Evolutionary conservation across 2,113 vertebrate species (phyloP).

Genomic region (Megaleporinus macrocephalus): DNA sequence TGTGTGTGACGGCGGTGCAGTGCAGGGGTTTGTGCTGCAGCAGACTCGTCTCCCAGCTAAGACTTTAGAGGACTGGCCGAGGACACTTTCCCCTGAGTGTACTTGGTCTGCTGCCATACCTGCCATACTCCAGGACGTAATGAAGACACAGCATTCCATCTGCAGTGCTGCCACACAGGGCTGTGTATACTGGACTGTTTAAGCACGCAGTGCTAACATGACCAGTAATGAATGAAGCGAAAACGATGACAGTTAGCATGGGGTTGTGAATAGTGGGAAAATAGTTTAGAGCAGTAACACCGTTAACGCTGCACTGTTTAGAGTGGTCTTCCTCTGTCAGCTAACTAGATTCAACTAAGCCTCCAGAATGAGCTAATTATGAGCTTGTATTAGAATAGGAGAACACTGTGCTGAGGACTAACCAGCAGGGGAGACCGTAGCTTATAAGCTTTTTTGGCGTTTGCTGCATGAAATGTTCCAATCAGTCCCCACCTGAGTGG

Average conservation of each 20-base stretch:
- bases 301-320: not conserved
- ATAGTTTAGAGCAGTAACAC: not conserved
- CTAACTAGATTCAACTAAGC: too few relatives aligned
- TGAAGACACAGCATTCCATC: not conserved
- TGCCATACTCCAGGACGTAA: slow-evolving; percentile 15
- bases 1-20: not conserved
- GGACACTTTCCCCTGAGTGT: not conserved
- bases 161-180: not conserved
- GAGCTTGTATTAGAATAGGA: too few relatives aligned
- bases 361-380: too few relatives aligned
- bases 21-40: slow-evolving; percentile 13
- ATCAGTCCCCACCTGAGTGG: too few relatives aligned
- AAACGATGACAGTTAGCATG: not conserved
- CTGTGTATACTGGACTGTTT: not conserved
- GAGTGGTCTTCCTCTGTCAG: too few relatives aligned
- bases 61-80: slow-evolving; percentile 33
- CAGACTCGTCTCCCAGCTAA: not conserved
- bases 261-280: not conserved
- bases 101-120: slow-evolving; percentile 30
- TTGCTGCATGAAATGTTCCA: too few relatives aligned
- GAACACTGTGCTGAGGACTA: too few relatives aligned
- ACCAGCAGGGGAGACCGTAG: too few relatives aligned
- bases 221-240: not conserved
- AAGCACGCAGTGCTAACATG: not conserved
- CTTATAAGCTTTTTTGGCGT: too few relatives aligned